These are phyloP conservation scores for Erethizon dorsatum DNA, from an alignment of 2,797 vertebrate species.

Conservation along the genomic window DNA sequence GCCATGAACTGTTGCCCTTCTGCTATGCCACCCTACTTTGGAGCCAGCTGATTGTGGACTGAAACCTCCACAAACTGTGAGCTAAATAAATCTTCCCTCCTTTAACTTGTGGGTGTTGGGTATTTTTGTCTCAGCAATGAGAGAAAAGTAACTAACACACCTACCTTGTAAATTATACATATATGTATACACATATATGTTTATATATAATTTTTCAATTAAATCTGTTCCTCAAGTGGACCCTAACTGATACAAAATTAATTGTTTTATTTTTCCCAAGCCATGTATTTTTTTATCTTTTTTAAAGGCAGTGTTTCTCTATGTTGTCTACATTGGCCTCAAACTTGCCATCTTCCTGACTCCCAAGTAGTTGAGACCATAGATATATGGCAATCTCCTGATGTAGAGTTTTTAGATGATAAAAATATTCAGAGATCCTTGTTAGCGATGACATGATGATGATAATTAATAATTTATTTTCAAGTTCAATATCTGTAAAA, in stretches of 20 bases:
- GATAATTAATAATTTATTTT: not conserved
- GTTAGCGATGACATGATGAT: not conserved
- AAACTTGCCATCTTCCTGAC: not conserved
- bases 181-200: not conserved
- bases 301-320: too few relatives aligned
- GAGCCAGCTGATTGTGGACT: too few relatives aligned
- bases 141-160: too few relatives aligned
- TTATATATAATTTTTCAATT: not conserved
- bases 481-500: not conserved
- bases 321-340: not conserved
- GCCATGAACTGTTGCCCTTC: too few relatives aligned
- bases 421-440: slow-evolving; percentile 8
- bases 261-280: not conserved
- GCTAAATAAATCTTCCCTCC: too few relatives aligned
- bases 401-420: not conserved
- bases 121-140: too few relatives aligned
- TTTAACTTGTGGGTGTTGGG: too few relatives aligned
- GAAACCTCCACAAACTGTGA: too few relatives aligned
- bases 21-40: too few relatives aligned
- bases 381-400: not conserved
- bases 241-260: not conserved
- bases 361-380: not conserved
- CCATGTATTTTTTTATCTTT: not conserved
- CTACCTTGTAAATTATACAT: not conserved
- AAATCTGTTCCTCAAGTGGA: not conserved